phyloP scores from a whole-genome alignment of 2,113 vertebrate genomes.

The Tupaia chinensis region DNA sequence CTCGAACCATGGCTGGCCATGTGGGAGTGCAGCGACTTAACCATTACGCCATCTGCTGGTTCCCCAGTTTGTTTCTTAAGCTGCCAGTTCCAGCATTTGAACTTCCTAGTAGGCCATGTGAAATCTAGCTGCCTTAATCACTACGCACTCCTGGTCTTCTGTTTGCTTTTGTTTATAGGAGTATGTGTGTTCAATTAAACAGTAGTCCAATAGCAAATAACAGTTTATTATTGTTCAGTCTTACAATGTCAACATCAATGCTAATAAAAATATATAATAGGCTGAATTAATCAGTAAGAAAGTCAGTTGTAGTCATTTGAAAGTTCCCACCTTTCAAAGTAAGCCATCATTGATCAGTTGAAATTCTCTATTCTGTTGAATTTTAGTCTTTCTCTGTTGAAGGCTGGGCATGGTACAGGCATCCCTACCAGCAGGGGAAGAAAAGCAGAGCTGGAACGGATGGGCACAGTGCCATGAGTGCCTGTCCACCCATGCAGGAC shows the following conservation, averaged over 20 bases:
- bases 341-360: neutral
- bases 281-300: neutral
- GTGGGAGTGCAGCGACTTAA: too few species aligned
- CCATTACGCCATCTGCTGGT: too few species aligned
- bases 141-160: too few species aligned
- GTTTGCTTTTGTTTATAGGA: neutral
- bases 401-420: neutral
- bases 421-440: neutral
- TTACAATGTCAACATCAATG: constrained; percentile 45
- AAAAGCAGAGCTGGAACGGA: neutral
- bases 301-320: neutral
- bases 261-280: constrained; percentile 58
- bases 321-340: neutral
- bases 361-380: constrained; percentile 2
- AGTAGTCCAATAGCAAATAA: constrained; percentile 41
- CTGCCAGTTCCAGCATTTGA: too few species aligned
- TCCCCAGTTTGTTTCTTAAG: too few species aligned
- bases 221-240: constrained; percentile 72
- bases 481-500: neutral
- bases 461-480: neutral
- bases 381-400: neutral
- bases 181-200: constrained; percentile 34
- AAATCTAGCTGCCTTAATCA: too few species aligned
- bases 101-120: too few species aligned
- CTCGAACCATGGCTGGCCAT: too few species aligned